Evolutionary conservation across 1,140 invertebrate species (phyloP).

Genomic region (Euura lappo): DNA sequence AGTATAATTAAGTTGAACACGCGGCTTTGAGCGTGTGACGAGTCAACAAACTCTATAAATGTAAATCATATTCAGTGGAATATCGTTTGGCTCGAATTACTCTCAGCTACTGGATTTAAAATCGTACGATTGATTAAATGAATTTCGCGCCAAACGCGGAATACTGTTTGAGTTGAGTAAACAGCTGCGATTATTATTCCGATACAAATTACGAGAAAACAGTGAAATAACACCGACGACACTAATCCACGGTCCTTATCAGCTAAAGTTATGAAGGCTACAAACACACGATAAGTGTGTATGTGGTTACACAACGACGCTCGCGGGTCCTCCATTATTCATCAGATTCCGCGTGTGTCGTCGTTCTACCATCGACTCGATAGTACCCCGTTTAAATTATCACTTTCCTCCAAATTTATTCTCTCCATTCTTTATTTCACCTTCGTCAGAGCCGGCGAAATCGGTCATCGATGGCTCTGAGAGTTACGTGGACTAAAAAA

Average conservation of each 20-base stretch:
- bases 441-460: not conserved
- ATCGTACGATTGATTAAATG: too few species aligned
- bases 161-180: too few species aligned
- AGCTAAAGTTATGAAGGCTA: not conserved
- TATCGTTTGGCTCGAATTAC: too few species aligned
- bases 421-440: not conserved
- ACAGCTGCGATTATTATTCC: too few species aligned
- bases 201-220: too few species aligned
- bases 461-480: not conserved
- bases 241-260: not conserved
- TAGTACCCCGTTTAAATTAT: not conserved
- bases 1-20: too few species aligned
- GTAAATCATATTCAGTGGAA: too few species aligned
- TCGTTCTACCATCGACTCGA: not conserved
- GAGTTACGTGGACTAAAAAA: not conserved
- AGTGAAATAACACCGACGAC: not conserved
- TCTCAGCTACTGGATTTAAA: too few species aligned
- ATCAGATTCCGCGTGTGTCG: not conserved
- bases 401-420: too few species aligned
- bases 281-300: not conserved
- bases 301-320: not conserved
- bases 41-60: too few species aligned
- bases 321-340: not conserved
- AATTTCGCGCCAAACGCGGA: too few species aligned
- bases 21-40: too few species aligned